A percentile compares a stretch with the other conserved stretches of the same genome.
phyloP scores from a whole-genome alignment of 1,140 invertebrate species.

The Drosophila funebris region DNA sequence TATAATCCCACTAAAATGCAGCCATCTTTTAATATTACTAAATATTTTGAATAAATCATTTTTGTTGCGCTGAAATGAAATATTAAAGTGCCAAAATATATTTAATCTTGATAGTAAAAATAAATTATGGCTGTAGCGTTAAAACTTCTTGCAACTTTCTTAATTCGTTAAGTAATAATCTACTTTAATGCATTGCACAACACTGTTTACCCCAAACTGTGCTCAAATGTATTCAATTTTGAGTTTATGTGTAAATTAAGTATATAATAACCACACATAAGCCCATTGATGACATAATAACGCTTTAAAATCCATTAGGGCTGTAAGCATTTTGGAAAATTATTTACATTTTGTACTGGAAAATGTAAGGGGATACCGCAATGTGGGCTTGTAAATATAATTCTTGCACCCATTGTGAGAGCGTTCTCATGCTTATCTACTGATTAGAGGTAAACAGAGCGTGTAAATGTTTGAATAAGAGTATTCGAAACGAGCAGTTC shows the following conservation, averaged over 20 bases:
- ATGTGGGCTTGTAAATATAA: slow-evolving; percentile 48
- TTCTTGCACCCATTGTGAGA: slow-evolving; percentile 27
- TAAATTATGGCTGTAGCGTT: not conserved
- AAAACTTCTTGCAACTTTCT: not conserved
- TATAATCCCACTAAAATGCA: not conserved
- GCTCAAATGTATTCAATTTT: not conserved
- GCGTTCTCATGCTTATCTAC: slow-evolving; percentile 60
- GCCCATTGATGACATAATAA: slow-evolving; percentile 45
- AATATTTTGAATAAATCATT: not conserved
- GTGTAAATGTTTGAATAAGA: slow-evolving; percentile 70
- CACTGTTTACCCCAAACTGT: not conserved
- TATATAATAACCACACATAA: slow-evolving; percentile 24
- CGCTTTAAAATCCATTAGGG: slow-evolving; percentile 37
- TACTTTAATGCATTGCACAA: not conserved
- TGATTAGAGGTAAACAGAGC: slow-evolving; percentile 76
- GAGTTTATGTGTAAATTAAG: slow-evolving; percentile 5
- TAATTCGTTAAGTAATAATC: not conserved
- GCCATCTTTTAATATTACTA: not conserved
- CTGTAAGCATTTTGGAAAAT: slow-evolving; percentile 24
- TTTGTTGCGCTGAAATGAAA: not conserved
- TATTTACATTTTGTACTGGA: slow-evolving; percentile 27
- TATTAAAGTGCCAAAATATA: not conserved
- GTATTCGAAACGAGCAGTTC: slow-evolving; percentile 58
- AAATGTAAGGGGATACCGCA: slow-evolving; percentile 28
- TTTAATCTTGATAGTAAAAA: no score